Evolutionary conservation across 2,113 vertebrate genomes (phyloP).

Genomic region (Picathartes gymnocephalus): DNA sequence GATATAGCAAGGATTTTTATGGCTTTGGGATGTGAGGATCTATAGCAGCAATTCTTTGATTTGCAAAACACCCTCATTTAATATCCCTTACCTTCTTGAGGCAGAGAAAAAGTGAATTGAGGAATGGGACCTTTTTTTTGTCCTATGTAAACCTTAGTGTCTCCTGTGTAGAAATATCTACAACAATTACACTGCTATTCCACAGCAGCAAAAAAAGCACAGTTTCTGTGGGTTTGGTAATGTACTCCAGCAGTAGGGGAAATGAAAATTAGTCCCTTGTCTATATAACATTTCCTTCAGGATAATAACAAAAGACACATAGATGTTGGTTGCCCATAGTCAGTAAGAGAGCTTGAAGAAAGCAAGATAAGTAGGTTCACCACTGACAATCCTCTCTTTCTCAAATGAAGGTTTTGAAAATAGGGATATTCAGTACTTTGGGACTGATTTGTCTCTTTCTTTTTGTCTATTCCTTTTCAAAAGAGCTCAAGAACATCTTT

Average conservation of each 20-base stretch:
- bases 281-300: not conserved
- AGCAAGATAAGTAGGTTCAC: not conserved
- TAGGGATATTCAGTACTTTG: not conserved
- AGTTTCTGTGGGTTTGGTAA: not conserved
- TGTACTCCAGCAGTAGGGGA: not conserved
- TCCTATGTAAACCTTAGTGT: not conserved
- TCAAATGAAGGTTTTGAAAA: not conserved
- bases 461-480: not conserved
- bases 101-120: not conserved
- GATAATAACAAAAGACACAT: not conserved
- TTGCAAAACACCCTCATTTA: not conserved
- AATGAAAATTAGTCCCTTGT: not conserved
- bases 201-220: not conserved
- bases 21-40: not conserved
- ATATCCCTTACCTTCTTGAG: not conserved
- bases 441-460: not conserved
- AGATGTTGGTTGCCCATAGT: not conserved
- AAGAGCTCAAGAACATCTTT: not conserved
- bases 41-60: not conserved
- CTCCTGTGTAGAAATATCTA: not conserved
- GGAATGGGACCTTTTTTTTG: not conserved
- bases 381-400: not conserved
- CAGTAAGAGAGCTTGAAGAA: not conserved
- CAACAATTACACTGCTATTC: not conserved
- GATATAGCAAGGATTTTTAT: not conserved